Evolutionary conservation across 2,888 invertebrate species (phyloP).

Genomic region (Mactromeris polynyma): DNA sequence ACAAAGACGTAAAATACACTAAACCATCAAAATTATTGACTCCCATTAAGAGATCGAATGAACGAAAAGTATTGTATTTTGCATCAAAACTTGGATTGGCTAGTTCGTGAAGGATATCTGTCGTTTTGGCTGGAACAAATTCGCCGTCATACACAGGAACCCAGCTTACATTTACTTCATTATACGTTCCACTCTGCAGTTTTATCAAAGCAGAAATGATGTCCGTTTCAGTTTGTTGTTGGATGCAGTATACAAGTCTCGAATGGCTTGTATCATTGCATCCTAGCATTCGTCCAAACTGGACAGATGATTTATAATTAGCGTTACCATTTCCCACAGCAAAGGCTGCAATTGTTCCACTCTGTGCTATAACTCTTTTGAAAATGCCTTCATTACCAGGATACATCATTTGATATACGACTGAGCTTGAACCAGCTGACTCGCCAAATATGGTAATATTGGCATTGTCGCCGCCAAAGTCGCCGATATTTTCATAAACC

Average conservation of each 20-base stretch:
- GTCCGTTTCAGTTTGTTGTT: neutral
- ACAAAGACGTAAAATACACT: conserved; percentile 1
- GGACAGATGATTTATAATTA: conserved; percentile 3
- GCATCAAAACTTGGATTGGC: neutral
- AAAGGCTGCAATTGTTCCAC: conserved; percentile 35
- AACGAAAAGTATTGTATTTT: conserved; percentile 26
- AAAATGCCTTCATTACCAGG: conserved; percentile 44
- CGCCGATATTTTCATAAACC: conserved; percentile 50
- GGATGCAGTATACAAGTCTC: neutral
- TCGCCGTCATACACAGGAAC: conserved; percentile 47
- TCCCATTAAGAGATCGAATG: conserved; percentile 42
- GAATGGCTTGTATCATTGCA: conserved; percentile 2
- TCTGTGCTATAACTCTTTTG: conserved; percentile 40
- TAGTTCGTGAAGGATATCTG: conserved; percentile 20
- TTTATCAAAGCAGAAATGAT: neutral
- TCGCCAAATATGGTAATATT: conserved; percentile 44
- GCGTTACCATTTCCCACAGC: conserved; percentile 23
- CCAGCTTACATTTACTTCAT: conserved; percentile 29
- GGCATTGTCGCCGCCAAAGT: conserved; percentile 35
- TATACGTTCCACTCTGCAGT: neutral
- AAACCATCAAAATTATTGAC: conserved; percentile 40
- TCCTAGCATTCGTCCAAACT: conserved; percentile 22
- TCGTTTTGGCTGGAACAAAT: conserved; percentile 41
- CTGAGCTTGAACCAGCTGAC: conserved; percentile 49
- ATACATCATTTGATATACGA: conserved; percentile 42